phyloP scores from a whole-genome alignment of 2,888 invertebrate genomes.

The Synergus itoensis region DNA sequence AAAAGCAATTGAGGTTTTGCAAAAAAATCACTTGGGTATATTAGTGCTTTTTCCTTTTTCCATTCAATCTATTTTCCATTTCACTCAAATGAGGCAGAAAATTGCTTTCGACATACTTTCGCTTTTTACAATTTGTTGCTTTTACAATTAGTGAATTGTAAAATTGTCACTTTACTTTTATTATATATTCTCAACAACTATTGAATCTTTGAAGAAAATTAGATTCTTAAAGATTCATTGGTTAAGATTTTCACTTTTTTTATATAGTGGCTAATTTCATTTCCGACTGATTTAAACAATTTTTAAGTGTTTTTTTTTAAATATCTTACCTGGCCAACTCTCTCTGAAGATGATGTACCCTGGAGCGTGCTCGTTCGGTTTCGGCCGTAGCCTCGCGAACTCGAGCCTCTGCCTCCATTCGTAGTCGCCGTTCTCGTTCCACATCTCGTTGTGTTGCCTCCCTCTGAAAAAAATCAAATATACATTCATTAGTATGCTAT shows the following conservation, averaged over 20 bases:
- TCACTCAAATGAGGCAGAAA: background rate
- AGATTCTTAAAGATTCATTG: too few species aligned
- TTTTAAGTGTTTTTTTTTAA: background rate
- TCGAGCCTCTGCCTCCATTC: conserved; percentile 77
- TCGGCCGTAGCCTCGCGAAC: conserved; percentile 76
- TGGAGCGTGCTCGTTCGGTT: conserved; percentile 76
- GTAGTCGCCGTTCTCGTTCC: conserved; percentile 77
- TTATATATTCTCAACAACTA: too few species aligned
- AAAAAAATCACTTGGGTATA: background rate
- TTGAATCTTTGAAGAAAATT: too few species aligned
- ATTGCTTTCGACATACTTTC: background rate
- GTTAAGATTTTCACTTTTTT: too few species aligned
- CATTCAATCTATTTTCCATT: background rate
- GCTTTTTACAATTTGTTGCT: too few species aligned
- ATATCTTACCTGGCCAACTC: conserved; percentile 76
- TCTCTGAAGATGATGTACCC: conserved; percentile 76
- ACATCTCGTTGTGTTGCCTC: conserved; percentile 78
- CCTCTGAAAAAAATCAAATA: conserved; percentile 80
- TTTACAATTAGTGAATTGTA: too few species aligned
- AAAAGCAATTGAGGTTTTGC: background rate
- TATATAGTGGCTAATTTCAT: too few species aligned
- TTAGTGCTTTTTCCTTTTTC: background rate
- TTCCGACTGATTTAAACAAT: too few species aligned
- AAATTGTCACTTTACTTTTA: too few species aligned
- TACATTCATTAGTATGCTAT: too few species aligned